Evolutionary conservation across 2,888 invertebrate genomes (phyloP), one percentile per base, ranked within the genome.

Genomic region (Baccha elongata): DNA sequence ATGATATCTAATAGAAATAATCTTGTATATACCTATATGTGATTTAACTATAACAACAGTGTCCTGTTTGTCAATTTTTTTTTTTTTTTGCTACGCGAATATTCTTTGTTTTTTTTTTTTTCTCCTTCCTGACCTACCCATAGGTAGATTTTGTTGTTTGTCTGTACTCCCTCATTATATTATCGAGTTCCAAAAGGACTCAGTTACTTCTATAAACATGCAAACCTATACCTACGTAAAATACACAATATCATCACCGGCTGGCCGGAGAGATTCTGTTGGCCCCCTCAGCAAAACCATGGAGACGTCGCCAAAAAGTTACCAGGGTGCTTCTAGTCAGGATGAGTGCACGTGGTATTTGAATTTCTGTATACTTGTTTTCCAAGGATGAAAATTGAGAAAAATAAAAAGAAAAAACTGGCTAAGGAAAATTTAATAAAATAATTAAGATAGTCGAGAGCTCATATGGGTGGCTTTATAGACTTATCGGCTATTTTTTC

Each of bases 91-190:
- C 19, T 10, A 37, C 1, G 21, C 21, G 37, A 55, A 55, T 37
- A 37, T 17, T 1, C 3, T 19, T 46, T 21, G 10, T 15, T 23
- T 40, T 40, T 26, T 29, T 60, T 71, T 52, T 53, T 40, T 40
- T 44, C 50, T 35, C 67, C 81, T 50, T 29, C 76, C 81, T 81
- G 81, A 81, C 81, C 81, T 81, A 81, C 53, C 81, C 81, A 81
- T 67, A 76, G 76, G 55, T 10, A 32, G 21, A 62, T 71, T 72
- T 71, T 81, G 71, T 81, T 81, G 48, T 76, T 81, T 71, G 71
- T 67, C 76, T 53, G 60, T 67, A 26, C 53, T 76, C 65, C 60
- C 23, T 67, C 26, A 44, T 71, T 65, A 58, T 71, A 40, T 67
- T 62, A 62, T 76, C 60, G 19, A 44, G 60, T 60, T 60, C 17